phyloP scores from a whole-genome alignment of 2,113 vertebrate species.

The Paedocypris sp. region DNA sequence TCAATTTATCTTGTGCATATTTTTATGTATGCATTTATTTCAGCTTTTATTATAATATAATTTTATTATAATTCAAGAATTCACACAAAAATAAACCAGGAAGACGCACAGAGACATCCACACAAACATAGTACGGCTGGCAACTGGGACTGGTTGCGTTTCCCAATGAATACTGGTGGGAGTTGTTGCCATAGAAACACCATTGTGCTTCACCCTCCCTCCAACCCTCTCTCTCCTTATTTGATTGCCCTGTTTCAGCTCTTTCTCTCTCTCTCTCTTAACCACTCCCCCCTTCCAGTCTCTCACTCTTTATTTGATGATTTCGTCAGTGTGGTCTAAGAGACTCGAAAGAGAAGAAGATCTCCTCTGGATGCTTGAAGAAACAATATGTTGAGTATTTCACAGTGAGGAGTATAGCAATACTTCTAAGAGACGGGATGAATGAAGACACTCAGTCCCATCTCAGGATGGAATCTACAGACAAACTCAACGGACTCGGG shows the following conservation, averaged over 20 bases:
- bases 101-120: slow-evolving; percentile 1
- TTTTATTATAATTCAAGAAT: not conserved
- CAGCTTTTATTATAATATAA: too few relatives aligned
- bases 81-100: not conserved
- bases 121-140: slow-evolving; percentile 18
- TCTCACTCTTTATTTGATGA: slow-evolving; percentile 22
- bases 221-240: slow-evolving; percentile 40
- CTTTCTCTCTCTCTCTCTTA: slow-evolving; percentile 20
- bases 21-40: too few relatives aligned
- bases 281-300: slow-evolving; percentile 35
- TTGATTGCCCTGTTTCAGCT: slow-evolving; percentile 24
- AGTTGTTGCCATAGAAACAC: slow-evolving; percentile 80
- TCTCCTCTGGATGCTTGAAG: slow-evolving; percentile 11
- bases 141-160: slow-evolving; percentile 58
- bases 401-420: not conserved
- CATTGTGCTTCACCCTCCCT: slow-evolving; percentile 53
- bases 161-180: slow-evolving; percentile 80
- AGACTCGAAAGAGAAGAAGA: slow-evolving; percentile 14
- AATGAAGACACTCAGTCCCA: slow-evolving; percentile 66
- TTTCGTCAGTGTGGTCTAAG: slow-evolving; percentile 30
- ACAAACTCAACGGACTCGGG: slow-evolving; percentile 74
- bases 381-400: slow-evolving; percentile 8
- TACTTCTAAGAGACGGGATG: slow-evolving; percentile 36
- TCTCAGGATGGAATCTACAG: slow-evolving; percentile 76
- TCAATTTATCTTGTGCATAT: too few relatives aligned